These are phyloP conservation scores for Synergus itoensis DNA, from an alignment of 2,888 invertebrate genomes.

Conservation along the genomic window DNA sequence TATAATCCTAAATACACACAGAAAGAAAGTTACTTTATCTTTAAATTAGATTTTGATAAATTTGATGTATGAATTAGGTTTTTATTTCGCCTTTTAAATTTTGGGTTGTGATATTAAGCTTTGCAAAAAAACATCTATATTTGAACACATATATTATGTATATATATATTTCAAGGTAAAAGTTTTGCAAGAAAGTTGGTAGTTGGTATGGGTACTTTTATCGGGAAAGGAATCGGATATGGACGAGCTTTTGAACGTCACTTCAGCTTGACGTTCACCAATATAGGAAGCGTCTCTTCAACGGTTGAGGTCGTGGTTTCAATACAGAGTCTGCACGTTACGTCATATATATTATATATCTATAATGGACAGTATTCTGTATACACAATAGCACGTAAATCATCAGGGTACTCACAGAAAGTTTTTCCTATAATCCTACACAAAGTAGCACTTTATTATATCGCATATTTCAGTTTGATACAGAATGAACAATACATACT, in stretches of 20 bases:
- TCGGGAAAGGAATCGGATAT: constrained; percentile 19
- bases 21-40: background rate
- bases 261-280: constrained; percentile 22
- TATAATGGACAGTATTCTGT: background rate
- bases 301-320: constrained; percentile 8
- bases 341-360: constrained; percentile 13
- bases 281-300: background rate
- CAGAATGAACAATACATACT: background rate
- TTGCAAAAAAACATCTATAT: background rate
- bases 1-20: constrained; percentile 7
- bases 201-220: constrained; percentile 4
- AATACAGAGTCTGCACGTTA: background rate
- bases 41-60: background rate
- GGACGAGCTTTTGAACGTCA: constrained; percentile 40
- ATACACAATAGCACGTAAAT: constrained; percentile 35
- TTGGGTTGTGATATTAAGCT: too few species aligned
- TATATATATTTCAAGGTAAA: constrained; percentile 9
- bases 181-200: background rate
- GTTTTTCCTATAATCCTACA: constrained; percentile 13
- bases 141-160: too few species aligned
- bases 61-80: too few species aligned
- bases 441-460: background rate
- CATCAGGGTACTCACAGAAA: constrained; percentile 6
- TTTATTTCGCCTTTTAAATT: too few species aligned
- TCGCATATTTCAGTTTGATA: background rate